phyloP scores from a whole-genome alignment of 1,140 invertebrate species.

The Helicoverpa armigera region DNA sequence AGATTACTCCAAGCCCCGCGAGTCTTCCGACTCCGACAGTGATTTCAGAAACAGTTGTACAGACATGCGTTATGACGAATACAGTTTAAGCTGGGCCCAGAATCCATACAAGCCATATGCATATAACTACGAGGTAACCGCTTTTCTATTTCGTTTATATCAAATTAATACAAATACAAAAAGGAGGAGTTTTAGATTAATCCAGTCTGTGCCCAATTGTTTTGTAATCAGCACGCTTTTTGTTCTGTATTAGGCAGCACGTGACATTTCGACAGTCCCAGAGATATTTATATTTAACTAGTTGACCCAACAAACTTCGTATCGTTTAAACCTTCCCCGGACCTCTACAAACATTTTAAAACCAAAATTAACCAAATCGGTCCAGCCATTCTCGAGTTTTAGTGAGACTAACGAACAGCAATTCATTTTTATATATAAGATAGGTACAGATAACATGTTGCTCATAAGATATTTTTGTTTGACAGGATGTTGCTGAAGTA shows the following conservation, averaged over 20 bases:
- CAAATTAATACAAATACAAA: background rate
- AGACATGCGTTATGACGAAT: conserved; percentile 66
- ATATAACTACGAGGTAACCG: conserved; percentile 49
- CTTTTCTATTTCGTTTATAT: background rate
- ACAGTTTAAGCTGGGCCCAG: conserved; percentile 65
- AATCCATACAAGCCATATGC: conserved; percentile 55
- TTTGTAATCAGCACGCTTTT: conserved; percentile 10
- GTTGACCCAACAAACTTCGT: no score
- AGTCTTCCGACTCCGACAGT: conserved; percentile 70
- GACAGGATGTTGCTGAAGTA: conserved; percentile 59
- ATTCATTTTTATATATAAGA: no score
- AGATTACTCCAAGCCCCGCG: conserved; percentile 68
- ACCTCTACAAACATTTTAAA: no score
- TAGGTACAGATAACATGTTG: no score
- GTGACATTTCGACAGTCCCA: no score
- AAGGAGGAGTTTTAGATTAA: background rate
- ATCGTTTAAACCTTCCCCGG: no score
- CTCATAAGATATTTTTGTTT: conserved; percentile 11
- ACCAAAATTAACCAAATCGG: no score
- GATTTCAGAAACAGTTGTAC: conserved; percentile 64
- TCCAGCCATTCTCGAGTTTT: no score
- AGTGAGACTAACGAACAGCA: no score
- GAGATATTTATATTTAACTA: no score
- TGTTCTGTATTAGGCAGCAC: background rate
- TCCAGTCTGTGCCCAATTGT: background rate